These are phyloP conservation scores for Euproctis similis DNA, from an alignment of 2,888 invertebrate species.

Conservation along the genomic window DNA sequence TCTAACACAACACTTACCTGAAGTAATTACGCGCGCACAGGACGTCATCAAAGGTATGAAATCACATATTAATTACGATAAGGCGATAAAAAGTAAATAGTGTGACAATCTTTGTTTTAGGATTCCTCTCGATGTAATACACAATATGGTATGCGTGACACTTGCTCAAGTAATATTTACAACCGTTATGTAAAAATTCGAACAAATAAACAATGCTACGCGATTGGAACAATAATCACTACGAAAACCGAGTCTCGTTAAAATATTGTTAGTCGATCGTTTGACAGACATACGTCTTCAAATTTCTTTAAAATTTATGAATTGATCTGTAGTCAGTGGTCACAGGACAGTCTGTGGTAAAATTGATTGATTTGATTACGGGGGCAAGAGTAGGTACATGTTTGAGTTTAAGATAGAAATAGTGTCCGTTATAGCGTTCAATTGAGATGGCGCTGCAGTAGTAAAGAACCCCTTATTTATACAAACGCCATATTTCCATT, in stretches of 20 bases:
- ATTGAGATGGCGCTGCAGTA: too few relatives aligned
- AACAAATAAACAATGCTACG: slow-evolving; percentile 29
- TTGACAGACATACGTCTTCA: slow-evolving; percentile 50
- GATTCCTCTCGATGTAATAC: slow-evolving; percentile 27
- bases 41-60: slow-evolving; percentile 41
- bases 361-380: too few relatives aligned
- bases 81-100: slow-evolving; percentile 44
- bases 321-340: too few relatives aligned
- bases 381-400: too few relatives aligned
- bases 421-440: too few relatives aligned
- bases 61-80: slow-evolving; percentile 44
- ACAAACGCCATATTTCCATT: too few relatives aligned
- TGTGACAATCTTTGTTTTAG: slow-evolving; percentile 37
- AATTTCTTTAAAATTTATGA: too few relatives aligned
- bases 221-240: slow-evolving; percentile 30
- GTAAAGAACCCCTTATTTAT: too few relatives aligned
- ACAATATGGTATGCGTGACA: slow-evolving; percentile 44
- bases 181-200: slow-evolving; percentile 26
- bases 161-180: slow-evolving; percentile 32
- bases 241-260: slow-evolving; percentile 26
- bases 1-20: slow-evolving; percentile 42
- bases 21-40: slow-evolving; percentile 32
- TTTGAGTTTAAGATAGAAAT: too few relatives aligned
- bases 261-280: slow-evolving; percentile 35
- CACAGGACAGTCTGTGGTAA: too few relatives aligned